Evolutionary conservation across 2,888 invertebrate genomes (phyloP), one percentile per base, ranked within the genome.

Genomic region (Melinopterus prodromus): DNA sequence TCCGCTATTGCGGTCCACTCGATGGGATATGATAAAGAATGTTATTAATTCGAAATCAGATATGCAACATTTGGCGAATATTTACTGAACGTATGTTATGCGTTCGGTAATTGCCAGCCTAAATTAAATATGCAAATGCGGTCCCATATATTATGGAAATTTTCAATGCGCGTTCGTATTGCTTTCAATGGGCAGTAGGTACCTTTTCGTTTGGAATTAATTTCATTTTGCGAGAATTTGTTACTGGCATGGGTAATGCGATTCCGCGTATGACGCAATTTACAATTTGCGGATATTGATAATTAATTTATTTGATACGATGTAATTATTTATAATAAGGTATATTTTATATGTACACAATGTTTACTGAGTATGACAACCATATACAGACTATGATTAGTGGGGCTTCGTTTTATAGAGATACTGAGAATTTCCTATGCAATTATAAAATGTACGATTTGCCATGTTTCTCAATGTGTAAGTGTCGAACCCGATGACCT

Each of bases 31-130:
- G 36, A 74, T 74, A 74, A 74, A 74, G 74, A 74, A 74, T 74
- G 74, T 74, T 74, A 74, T 74, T 74, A 74, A 74, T 74, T 74
- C 74, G 74, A 74, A 74, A 74, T 74, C 74, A 74, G 74, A 74
- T 74, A 74, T 74, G 74, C 74, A 74, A 74, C 74, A 74, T 74
- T 74, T 74, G 74, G 74, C 74, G 74, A 74, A 37, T 37, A 74
- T 74, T 74, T 74, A 37, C 74, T 37, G 74, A 37, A 37, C 74
- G 74, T 74, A 74, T 74, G 74, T 74, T 74, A 74, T 74, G 74
- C 35, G 36, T 36, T 74, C 74, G 74, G 35, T 36, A 74, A 36
- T 74, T 35, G 74, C 74, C 74, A n/a, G 74, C 74, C 74, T 35
- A 74, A 74, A 74, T 74, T 74, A 74, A 74, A 74, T 74, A 74